Base-by-base conservation (phyloP, 1,140 invertebrate species). In the Acromyrmex charruanus region DNA sequence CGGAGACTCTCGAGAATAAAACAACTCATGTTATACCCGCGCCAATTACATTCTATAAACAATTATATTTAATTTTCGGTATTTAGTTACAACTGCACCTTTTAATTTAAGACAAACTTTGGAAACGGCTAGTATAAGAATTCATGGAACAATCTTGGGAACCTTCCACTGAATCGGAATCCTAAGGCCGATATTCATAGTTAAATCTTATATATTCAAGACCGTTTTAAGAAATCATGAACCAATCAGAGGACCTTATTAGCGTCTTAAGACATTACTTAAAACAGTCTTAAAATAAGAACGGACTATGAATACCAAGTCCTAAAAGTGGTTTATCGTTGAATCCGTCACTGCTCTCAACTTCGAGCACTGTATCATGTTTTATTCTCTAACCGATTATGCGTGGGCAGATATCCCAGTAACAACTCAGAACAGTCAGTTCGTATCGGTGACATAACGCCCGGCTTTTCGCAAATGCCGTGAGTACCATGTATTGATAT, bases 401-500 rank as follows among this genome's bases (percentile, higher is more conserved):
- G 25, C 58, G 31, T 28, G 55, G 63, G 49, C n/a, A 21, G 72
- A 77, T 59, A 77, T 55, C 39, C 14, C 44, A 14, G 49, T 74
- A 71, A 87, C 85, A 81, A 88, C 16, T 87, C 86, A 66, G 71
- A 31, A 51, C 66, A 18, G 16, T 7, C n/a, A 14, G 21, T 31
- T n/a, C 7, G 21, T 44, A 44, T 44, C 25, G 31, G 69, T 59
- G 39, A 59, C 44, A 68, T 4, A 49, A 61, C 31, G 58, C n/a
- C 10, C 53, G 31, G 74, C 77, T 74, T 77, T 86, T 88, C 82
- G 75, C 68, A 25, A 88, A 44, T 79, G 44, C 61, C 75, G 16
- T n/a, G 14, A 86, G 14, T 80, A 49, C 44, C 28, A 9, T 49
- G 39, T 16, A 55, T 51, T 81, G 79, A 81, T 81, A 25, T 28